Base-by-base conservation (phyloP, 2,113 vertebrate species). In the Pelvicachromis taeniatus region DNA sequence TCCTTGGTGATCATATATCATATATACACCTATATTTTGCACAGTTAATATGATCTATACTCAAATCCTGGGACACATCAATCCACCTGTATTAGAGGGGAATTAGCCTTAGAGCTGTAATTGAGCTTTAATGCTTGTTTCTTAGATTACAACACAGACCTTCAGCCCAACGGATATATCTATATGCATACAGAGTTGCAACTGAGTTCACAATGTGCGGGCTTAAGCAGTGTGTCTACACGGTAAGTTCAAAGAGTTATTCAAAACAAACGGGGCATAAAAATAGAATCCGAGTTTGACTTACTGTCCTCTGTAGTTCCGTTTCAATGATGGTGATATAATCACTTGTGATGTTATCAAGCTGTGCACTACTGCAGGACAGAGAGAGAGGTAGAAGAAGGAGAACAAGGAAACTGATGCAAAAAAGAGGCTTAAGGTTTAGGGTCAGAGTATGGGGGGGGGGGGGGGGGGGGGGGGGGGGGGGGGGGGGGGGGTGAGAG, bases 341-440 rank as follows among this genome's bases (percentile, higher is more conserved):
- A 77, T 92, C 38, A 1, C 17, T 1, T 45, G 1, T 12, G 26
- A 95, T 80, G 4, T 73, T 63, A 38, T 1, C 5, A 4, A 4
- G 85, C 59, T 45, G 4, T 23, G 40, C 42, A 21, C 35, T 92
- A 85, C 77, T 53, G 81, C 95, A 96, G 91, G 94, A 93, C 61
- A 93, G 89, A 63, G 89, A 88, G 23, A 92, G 85, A 92, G 95
- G 95, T 88, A 96, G 94, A 81, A 95, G 89, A 63, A 96, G 88
- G 75, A 96, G 93, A 86, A 78, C 88, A 90, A 95, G 88, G 84
- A 95, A 84, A 94, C 89, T 92, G 77, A 90, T 90, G 87, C 94
- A 91, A 48, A 95, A 93, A 95, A 95, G 92, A 96, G 92, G 90
- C 96, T 96, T 89, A 59, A 56, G 7, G 81, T 61, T 70, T 16